Evolutionary conservation across 1,140 invertebrate genomes (phyloP), one percentile per base, ranked within the genome.

Genomic region (Coenobita brevimanus): DNA sequence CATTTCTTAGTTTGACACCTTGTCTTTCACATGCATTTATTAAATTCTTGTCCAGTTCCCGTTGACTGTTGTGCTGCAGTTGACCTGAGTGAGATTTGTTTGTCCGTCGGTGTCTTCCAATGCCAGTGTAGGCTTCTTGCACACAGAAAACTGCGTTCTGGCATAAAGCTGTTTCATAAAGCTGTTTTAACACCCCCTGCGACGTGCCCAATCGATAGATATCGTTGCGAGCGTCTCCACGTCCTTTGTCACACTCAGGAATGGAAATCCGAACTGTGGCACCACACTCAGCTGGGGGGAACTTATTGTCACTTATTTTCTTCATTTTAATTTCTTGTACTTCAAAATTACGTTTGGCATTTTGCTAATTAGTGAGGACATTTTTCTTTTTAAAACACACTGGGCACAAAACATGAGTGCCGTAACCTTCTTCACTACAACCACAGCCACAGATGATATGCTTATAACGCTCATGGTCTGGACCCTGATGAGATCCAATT

Each of bases 21-120:
- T 64, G 62, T 64, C 17, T 21, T 64, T n/a, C 62, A 64, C 3
- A 64, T 64, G 62, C 62, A 64, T 30, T 64, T 64, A 6, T n/a
- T 30, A n/a, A 57, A 57, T n/a, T n/a, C 62, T 64, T 64, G 62
- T 30, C 62, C 62, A 64, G 62, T 64, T 64, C 62, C 62, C 30
- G 62, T 64, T 6, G 62, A 64, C 30, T 64, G 21, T 64, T 64
- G 62, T 64, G 54, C n/a, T 64, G 21, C 62, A 64, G 30, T 30
- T 64, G 62, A 64, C 62, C 62, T 64, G 30, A 64, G 62, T 6
- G 62, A 6, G n/a, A 64, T 64, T 64, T 64, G 62, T 64, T 3
- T 64, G 30, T 64, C 30, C n/a, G 3, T n/a, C 30, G 62, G 62
- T 21, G 17, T 64, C 3, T 64, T 64, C 62, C 62, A 21, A 3